These are phyloP conservation scores for Epistrophe grossulariae DNA, from an alignment of 2,888 invertebrate genomes.

Conservation along the genomic window DNA sequence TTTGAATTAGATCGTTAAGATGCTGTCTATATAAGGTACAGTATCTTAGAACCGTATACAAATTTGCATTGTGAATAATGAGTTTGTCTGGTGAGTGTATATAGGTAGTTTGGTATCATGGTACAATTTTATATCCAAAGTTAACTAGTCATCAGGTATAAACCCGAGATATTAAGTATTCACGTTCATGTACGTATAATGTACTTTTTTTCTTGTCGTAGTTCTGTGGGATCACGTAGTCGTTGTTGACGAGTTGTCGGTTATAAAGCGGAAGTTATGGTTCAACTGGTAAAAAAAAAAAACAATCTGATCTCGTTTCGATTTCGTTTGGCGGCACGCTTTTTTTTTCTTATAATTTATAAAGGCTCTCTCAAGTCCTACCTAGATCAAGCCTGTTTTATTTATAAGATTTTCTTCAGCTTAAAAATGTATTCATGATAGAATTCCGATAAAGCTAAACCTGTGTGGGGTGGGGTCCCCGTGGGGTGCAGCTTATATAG, in stretches of 20 bases:
- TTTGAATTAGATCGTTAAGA: slow-evolving; percentile 21
- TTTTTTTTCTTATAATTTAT: slow-evolving; percentile 17
- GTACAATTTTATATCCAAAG: slow-evolving; percentile 16
- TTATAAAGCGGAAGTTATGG: slow-evolving; percentile 62
- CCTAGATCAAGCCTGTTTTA: not conserved
- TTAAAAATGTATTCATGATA: slow-evolving; percentile 23
- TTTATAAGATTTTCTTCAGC: not conserved
- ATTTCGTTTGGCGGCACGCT: slow-evolving; percentile 54
- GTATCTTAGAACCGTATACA: slow-evolving; percentile 17
- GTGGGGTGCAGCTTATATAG: slow-evolving; percentile 26
- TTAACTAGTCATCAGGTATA: slow-evolving; percentile 20
- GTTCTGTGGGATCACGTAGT: slow-evolving; percentile 23
- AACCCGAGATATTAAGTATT: slow-evolving; percentile 17
- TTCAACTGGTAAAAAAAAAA: slow-evolving; percentile 60
- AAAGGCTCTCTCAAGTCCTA: not conserved
- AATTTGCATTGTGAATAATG: slow-evolving; percentile 20
- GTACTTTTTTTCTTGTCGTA: not conserved
- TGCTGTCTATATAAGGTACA: not conserved
- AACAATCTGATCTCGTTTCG: slow-evolving; percentile 50
- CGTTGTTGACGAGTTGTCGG: slow-evolving; percentile 21
- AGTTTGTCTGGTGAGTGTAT: not conserved
- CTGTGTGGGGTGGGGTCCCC: slow-evolving; percentile 39
- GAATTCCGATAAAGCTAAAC: slow-evolving; percentile 18
- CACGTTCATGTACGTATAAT: not conserved
- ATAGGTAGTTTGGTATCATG: not conserved